Conservation (phyloP, 2,888 invertebrate genomes). For the Drosophila barbarae region DNA sequence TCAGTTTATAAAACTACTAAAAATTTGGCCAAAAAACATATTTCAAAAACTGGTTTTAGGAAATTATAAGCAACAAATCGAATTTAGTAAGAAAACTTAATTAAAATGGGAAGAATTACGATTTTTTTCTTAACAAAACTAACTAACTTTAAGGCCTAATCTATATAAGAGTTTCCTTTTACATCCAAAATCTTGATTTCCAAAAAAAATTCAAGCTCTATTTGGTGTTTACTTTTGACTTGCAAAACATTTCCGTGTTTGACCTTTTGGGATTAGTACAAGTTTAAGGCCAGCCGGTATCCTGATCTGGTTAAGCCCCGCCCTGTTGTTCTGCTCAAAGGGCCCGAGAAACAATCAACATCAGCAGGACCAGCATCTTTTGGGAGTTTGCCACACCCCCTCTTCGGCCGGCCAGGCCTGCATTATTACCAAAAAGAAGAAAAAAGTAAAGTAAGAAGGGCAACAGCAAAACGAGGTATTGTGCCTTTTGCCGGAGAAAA, state of each 20-base stretch:
- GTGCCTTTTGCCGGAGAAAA: constrained; percentile 57
- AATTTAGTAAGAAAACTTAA: too few relatives aligned
- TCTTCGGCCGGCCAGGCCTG: constrained; percentile 1
- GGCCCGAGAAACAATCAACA: constrained; percentile 16
- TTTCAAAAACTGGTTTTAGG: too few relatives aligned
- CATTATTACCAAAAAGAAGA: constrained; percentile 21
- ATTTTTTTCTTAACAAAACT: background rate
- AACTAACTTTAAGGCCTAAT: background rate
- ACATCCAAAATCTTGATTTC: background rate
- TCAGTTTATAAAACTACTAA: background rate
- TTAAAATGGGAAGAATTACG: background rate
- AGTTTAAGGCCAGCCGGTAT: constrained; percentile 3
- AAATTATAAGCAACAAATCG: background rate
- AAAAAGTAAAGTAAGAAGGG: constrained; percentile 9
- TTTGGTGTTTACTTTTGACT: constrained; percentile 6
- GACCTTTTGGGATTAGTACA: constrained; percentile 7
- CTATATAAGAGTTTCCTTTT: background rate
- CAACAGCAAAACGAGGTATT: constrained; percentile 35
- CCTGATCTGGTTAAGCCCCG: constrained; percentile 11
- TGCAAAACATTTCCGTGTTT: background rate
- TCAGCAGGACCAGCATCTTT: constrained; percentile 25
- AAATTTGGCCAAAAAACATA: too few relatives aligned
- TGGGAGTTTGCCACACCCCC: constrained; percentile 1
- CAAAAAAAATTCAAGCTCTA: background rate
- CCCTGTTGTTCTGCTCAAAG: constrained; percentile 6